Percentiles rank a stretch among this genome's conserved stretches.
Conservation (phyloP, 2,113 vertebrate species). For the Hippolais icterina region DNA sequence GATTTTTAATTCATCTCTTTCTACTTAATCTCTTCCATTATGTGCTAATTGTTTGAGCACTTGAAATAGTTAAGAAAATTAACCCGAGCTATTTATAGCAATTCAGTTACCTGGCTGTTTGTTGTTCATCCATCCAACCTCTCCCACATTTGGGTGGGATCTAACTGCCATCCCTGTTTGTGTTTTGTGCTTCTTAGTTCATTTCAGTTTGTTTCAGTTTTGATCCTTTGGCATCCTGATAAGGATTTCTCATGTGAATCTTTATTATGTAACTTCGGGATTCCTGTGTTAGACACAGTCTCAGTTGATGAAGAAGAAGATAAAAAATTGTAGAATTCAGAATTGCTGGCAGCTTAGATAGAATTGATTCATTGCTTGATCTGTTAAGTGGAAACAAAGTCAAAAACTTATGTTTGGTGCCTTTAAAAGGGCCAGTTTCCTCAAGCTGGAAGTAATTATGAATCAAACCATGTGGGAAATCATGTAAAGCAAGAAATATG, state of each 20-base stretch:
- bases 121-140: neutral
- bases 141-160: neutral
- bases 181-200: neutral
- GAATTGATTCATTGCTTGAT: neutral
- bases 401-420: neutral
- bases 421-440: slow-evolving; percentile 24
- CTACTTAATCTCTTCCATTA: neutral
- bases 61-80: neutral
- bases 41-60: neutral
- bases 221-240: neutral
- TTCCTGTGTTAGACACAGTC: neutral
- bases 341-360: neutral
- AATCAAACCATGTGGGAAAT: slow-evolving; percentile 8
- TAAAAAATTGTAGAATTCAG: neutral
- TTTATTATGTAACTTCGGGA: neutral
- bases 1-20: neutral
- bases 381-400: slow-evolving; percentile 19
- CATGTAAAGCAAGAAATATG: slow-evolving; percentile 46
- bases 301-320: neutral
- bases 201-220: neutral
- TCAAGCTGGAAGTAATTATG: slow-evolving; percentile 63
- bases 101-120: neutral
- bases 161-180: neutral
- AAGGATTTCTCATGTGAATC: neutral
- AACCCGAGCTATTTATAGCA: neutral